Percentiles rank a stretch among this genome's conserved stretches.
Evolutionary conservation across 2,888 invertebrate genomes (phyloP).

Genomic region (Microctonus brassicae): DNA sequence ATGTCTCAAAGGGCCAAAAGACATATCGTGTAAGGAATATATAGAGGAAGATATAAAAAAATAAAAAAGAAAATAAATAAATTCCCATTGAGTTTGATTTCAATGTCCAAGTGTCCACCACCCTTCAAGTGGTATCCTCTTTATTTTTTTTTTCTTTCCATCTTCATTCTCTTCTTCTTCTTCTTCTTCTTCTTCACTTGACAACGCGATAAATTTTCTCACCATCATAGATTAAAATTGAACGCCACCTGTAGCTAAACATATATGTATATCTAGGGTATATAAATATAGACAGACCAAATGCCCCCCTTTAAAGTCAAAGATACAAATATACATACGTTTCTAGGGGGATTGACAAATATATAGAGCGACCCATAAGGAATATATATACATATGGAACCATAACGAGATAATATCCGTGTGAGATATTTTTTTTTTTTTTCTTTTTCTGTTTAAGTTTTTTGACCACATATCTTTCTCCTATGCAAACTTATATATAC

Average conservation of each 20-base stretch:
- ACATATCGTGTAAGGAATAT: neutral
- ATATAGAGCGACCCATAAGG: neutral
- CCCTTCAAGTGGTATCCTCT: constrained; percentile 4
- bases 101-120: constrained; percentile 21
- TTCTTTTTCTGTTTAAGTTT: neutral
- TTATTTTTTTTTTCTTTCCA: neutral
- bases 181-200: constrained; percentile 1
- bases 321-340: neutral
- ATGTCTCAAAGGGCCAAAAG: constrained; percentile 3
- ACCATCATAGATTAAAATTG: neutral
- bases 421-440: neutral
- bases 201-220: constrained; percentile 13
- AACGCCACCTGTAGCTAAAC: constrained; percentile 11
- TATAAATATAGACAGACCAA: neutral
- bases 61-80: neutral
- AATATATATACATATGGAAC: too few species aligned
- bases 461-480: neutral
- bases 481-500: neutral
- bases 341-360: neutral
- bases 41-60: neutral
- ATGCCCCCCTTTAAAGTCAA: neutral
- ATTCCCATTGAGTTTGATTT: constrained; percentile 11
- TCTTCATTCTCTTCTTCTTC: too few species aligned
- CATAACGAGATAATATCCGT: constrained; percentile 3
- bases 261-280: neutral